phyloP scores from a whole-genome alignment of 92 coral and sea anemone species.

The Pocillopora meandrina region DNA sequence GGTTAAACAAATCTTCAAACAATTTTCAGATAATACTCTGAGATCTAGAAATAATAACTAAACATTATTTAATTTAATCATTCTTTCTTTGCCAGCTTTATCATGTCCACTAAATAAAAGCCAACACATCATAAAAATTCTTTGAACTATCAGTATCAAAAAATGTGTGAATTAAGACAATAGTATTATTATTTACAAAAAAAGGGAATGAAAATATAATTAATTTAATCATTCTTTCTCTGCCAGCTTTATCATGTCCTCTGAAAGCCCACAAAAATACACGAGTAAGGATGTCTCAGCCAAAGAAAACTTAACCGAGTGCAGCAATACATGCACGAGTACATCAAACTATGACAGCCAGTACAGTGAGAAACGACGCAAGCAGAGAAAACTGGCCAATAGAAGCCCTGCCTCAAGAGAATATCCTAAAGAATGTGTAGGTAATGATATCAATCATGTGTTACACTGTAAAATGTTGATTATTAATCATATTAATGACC shows the following conservation, averaged over 20 bases:
- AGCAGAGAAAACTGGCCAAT: conserved; percentile 14
- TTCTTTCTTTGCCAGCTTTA: neutral
- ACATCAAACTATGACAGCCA: neutral
- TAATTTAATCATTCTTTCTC: too few relatives aligned
- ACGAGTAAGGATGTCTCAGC: neutral
- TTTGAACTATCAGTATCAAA: neutral
- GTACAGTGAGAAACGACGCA: conserved; percentile 14
- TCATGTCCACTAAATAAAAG: neutral
- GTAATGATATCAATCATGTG: conserved; percentile 9
- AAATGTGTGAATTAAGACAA: too few relatives aligned
- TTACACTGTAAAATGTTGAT: too few relatives aligned
- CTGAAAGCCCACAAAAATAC: neutral
- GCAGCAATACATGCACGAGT: neutral
- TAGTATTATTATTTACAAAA: neutral
- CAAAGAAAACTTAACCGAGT: neutral
- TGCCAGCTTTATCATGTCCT: neutral
- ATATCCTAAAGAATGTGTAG: conserved; percentile 66
- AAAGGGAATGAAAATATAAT: neutral
- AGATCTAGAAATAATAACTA: too few relatives aligned
- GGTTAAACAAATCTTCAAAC: too few relatives aligned
- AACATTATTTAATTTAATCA: too few relatives aligned
- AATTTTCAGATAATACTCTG: too few relatives aligned
- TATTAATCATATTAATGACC: too few relatives aligned
- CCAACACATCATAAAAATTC: too few relatives aligned
- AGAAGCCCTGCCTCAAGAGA: conserved; percentile 81